These are phyloP conservation scores for Brachyhypopomus occidentalis DNA, from an alignment of 2,113 vertebrate species.

Conservation along the genomic window DNA sequence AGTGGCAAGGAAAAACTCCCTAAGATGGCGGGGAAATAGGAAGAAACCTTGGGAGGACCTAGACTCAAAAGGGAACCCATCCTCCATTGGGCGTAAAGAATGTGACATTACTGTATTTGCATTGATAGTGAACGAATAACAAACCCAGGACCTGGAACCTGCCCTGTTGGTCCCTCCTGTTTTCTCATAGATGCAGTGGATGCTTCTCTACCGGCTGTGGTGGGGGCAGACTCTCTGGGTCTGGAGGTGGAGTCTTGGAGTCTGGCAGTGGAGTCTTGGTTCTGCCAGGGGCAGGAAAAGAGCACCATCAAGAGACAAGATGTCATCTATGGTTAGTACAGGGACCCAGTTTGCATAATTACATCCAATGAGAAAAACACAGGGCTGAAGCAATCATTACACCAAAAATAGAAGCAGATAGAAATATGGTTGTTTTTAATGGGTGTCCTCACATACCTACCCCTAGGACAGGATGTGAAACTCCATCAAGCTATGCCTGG, in stretches of 20 bases:
- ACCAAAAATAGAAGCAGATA: neutral
- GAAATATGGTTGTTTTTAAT: neutral
- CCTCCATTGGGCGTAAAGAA: no score
- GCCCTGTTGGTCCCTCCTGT: neutral
- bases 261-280: constrained; percentile 82
- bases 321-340: constrained; percentile 87
- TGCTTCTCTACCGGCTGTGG: constrained; percentile 76
- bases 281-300: constrained; percentile 87
- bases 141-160: neutral
- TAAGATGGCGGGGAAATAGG: no score
- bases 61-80: no score
- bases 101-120: neutral
- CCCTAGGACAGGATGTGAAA: neutral
- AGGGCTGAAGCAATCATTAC: neutral
- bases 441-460: neutral
- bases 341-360: neutral
- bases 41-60: no score
- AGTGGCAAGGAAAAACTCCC: no score
- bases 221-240: constrained; percentile 78
- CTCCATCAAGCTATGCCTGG: no score
- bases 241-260: constrained; percentile 95
- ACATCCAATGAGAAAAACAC: neutral
- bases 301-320: constrained; percentile 89
- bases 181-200: constrained; percentile 80
- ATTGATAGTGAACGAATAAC: neutral